Percentiles rank a stretch among this genome's conserved stretches.
These are phyloP conservation scores for Chauna torquata DNA, from an alignment of 2,113 vertebrate genomes.

Conservation along the genomic window DNA sequence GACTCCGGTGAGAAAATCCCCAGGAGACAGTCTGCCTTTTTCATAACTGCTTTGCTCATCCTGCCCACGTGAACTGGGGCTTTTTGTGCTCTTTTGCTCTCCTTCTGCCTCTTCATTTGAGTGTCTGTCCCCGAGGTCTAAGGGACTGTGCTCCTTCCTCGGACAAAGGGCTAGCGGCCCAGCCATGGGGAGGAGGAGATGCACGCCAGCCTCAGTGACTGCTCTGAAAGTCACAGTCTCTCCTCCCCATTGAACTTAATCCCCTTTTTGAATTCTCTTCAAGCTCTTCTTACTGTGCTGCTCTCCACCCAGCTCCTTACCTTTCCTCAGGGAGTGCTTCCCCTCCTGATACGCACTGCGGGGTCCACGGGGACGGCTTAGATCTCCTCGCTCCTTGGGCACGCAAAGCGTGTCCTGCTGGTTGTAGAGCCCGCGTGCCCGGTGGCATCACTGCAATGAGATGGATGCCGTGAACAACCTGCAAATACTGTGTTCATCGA, in stretches of 20 bases:
- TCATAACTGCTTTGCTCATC: neutral
- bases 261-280: neutral
- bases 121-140: neutral
- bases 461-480: neutral
- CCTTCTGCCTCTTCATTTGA: neutral
- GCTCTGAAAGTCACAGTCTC: neutral
- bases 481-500: neutral
- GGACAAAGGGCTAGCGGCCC: neutral
- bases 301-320: neutral
- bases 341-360: accelerated
- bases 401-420: neutral
- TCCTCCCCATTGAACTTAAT: neutral
- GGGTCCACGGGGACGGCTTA: neutral
- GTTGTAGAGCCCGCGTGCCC: neutral
- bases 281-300: neutral
- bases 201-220: neutral
- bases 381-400: neutral
- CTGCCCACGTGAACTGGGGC: neutral
- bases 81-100: neutral
- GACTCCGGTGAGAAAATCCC: neutral
- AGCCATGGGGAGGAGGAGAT: accelerated
- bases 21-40: neutral
- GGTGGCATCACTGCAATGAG: neutral
- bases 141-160: neutral
- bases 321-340: neutral